Percentiles rank a stretch among this genome's conserved stretches.
These are phyloP conservation scores for Itoplectis maculator DNA, from an alignment of 2,888 invertebrate species.

Conservation along the genomic window DNA sequence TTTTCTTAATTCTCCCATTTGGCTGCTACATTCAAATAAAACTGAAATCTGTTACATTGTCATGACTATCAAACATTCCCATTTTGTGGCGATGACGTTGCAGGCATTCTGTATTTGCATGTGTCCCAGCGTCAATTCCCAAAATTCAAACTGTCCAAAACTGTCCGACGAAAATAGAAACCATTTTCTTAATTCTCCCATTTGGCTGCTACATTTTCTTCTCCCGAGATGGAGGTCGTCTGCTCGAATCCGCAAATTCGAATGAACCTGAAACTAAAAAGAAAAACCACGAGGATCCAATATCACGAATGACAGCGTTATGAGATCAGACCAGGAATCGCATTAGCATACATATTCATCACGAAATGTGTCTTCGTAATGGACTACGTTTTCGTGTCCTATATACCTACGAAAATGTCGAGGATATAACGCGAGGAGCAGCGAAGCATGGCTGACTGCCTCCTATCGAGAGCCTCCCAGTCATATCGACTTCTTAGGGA, in stretches of 20 bases:
- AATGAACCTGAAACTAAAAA: too few relatives aligned
- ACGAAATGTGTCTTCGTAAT: constrained; percentile 33
- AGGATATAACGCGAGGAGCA: not conserved
- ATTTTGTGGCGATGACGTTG: constrained; percentile 8
- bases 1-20: not conserved
- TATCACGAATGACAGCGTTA: constrained; percentile 25
- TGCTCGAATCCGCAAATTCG: not conserved
- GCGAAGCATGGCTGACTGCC: constrained; percentile 14
- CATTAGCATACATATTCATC: constrained; percentile 62
- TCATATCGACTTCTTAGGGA: constrained; percentile 42
- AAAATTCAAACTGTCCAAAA: not conserved
- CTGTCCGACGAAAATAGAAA: constrained; percentile 5
- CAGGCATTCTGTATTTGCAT: too few relatives aligned
- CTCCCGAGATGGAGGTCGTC: not conserved
- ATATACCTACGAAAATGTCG: not conserved
- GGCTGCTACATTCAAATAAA: too few relatives aligned
- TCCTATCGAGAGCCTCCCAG: constrained; percentile 31
- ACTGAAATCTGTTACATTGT: not conserved
- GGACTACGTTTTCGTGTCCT: constrained; percentile 42
- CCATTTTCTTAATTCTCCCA: not conserved
- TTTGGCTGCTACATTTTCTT: not conserved
- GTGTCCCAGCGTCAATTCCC: too few relatives aligned
- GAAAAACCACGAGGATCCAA: not conserved
- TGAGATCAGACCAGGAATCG: constrained; percentile 12
- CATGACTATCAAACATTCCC: constrained; percentile 26